These are phyloP conservation scores for Thymelicus lineola DNA, from an alignment of 2,888 invertebrate genomes.

Conservation along the genomic window DNA sequence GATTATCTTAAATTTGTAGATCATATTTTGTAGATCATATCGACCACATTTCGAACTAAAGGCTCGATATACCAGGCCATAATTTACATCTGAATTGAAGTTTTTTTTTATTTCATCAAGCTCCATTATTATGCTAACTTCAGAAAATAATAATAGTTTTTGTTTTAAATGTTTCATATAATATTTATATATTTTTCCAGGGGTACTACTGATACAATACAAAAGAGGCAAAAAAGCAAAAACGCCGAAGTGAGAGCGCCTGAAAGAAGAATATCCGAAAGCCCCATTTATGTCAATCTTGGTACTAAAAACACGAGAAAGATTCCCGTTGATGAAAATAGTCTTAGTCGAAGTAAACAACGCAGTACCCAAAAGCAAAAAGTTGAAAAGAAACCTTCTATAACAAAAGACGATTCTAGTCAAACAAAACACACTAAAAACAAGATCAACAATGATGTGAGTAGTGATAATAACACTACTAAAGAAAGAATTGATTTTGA, in stretches of 20 bases:
- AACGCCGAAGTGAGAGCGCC: constrained; percentile 40
- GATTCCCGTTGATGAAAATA: neutral
- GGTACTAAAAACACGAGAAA: constrained; percentile 41
- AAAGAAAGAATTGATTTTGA: constrained; percentile 7
- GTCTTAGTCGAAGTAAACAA: neutral
- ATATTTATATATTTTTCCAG: constrained; percentile 12
- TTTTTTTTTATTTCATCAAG: too few species aligned
- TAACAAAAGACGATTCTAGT: neutral
- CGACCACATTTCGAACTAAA: too few species aligned
- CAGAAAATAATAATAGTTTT: too few species aligned
- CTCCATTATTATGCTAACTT: too few species aligned
- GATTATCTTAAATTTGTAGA: too few species aligned
- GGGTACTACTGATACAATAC: neutral
- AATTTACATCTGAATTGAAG: too few species aligned
- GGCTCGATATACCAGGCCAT: too few species aligned
- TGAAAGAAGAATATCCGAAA: constrained; percentile 49
- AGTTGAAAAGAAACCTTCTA: neutral
- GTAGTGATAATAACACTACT: constrained; percentile 12
- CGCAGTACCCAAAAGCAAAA: constrained; percentile 5
- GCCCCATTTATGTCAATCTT: constrained; percentile 55
- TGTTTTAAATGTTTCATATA: neutral
- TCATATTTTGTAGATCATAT: too few species aligned
- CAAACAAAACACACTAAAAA: constrained; percentile 2
- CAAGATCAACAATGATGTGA: constrained; percentile 1
- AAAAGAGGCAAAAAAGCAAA: constrained; percentile 43